Evolutionary conservation across 1,140 invertebrate genomes (phyloP).

Genomic region (Sycophila sp.): DNA sequence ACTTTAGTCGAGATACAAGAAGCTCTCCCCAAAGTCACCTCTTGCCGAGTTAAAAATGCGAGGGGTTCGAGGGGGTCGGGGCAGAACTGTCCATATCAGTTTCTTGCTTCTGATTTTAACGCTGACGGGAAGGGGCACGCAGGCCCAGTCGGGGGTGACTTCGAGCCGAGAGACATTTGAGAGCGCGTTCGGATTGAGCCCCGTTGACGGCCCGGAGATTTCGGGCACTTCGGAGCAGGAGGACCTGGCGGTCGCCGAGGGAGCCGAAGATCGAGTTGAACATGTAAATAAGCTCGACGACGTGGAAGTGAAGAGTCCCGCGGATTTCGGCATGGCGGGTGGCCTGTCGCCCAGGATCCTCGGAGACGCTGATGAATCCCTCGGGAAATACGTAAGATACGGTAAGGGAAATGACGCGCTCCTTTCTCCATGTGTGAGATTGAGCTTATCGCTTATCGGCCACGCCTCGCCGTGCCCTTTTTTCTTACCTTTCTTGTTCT

Average conservation of each 20-base stretch:
- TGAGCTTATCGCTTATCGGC: constrained; percentile 6
- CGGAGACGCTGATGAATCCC: constrained; percentile 37
- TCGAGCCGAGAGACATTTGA: constrained; percentile 47
- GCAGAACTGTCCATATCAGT: no score
- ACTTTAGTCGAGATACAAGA: no score
- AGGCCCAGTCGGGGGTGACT: no score
- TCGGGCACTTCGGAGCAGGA: neutral
- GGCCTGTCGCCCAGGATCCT: constrained; percentile 18
- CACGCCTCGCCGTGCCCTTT: constrained; percentile 11
- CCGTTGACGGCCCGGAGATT: neutral
- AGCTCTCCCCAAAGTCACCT: no score
- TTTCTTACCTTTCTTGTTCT: neutral
- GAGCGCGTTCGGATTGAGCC: constrained; percentile 40
- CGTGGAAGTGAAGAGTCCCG: neutral
- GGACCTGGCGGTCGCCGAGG: neutral
- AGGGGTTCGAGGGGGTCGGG: no score
- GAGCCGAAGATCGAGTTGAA: neutral
- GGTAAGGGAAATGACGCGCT: constrained; percentile 51
- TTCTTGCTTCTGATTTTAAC: no score
- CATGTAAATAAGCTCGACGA: neutral
- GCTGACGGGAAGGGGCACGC: neutral
- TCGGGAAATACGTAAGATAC: constrained; percentile 58
- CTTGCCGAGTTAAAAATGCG: no score
- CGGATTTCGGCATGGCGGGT: neutral
- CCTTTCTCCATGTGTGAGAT: neutral